A percentile compares a stretch with the other conserved stretches of the same genome.
Conservation (phyloP, 2,113 vertebrate species). For the Bombycilla garrulus region DNA sequence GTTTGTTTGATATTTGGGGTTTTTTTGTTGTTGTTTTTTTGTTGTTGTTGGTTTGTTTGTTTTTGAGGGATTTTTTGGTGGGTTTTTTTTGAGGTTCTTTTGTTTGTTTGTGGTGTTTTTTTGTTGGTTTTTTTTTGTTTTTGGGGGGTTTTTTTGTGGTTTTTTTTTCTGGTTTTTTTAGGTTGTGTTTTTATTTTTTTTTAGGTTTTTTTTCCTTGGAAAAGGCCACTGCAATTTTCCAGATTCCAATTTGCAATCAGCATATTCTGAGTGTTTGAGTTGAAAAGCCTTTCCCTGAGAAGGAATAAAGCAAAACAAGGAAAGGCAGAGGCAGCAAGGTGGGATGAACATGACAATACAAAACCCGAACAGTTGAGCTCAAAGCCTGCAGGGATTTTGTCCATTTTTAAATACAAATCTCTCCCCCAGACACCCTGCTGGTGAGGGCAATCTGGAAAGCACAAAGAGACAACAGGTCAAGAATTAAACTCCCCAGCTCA, state of each 20-base stretch:
- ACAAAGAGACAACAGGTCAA: background rate
- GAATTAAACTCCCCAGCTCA: background rate
- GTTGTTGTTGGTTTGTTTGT: no score
- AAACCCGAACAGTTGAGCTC: background rate
- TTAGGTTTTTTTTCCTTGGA: background rate
- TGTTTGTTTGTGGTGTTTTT: no score
- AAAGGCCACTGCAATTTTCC: background rate
- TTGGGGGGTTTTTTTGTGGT: no score
- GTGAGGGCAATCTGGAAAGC: background rate
- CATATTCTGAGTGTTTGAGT: background rate
- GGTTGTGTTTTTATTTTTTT: background rate
- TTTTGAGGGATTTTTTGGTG: no score
- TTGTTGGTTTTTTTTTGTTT: background rate
- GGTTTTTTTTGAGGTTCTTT: background rate
- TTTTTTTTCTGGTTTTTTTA: background rate
- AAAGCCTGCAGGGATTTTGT: background rate
- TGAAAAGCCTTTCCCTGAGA: background rate
- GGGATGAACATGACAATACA: background rate
- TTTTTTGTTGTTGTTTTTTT: background rate
- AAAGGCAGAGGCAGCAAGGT: background rate
- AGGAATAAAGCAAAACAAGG: background rate
- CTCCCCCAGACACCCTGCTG: background rate
- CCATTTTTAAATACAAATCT: background rate
- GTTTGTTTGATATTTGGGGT: no score
- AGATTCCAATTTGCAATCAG: background rate